A percentile compares a stretch with the other conserved stretches of the same genome.
These are phyloP conservation scores for Pentalonia nigronervosa DNA, from an alignment of 1,140 invertebrate species.

Conservation along the genomic window DNA sequence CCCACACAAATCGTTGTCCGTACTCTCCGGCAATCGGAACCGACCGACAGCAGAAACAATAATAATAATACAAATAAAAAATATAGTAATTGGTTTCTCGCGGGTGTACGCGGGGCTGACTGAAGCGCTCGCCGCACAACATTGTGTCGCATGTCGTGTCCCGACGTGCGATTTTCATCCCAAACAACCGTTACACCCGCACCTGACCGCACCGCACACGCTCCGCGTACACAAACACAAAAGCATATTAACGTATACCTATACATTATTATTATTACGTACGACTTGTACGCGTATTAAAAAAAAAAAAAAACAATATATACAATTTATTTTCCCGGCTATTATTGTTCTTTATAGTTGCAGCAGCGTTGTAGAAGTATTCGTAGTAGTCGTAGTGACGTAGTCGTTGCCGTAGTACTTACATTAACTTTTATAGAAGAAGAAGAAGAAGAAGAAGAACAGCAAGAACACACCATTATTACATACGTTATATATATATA, in stretches of 20 bases:
- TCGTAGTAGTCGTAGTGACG: neutral
- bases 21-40: neutral
- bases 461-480: constrained; percentile 1
- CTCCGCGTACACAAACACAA: neutral
- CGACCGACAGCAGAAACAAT: neutral
- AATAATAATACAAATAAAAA: neutral
- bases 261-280: neutral
- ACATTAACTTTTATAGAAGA: no score
- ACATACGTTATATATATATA: neutral
- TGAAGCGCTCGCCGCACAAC: neutral
- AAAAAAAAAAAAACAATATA: neutral
- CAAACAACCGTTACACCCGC: neutral
- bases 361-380: neutral
- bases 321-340: constrained; percentile 12
- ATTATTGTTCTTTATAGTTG: neutral
- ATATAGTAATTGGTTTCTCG: neutral
- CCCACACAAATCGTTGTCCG: neutral
- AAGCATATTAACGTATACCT: neutral
- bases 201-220: neutral
- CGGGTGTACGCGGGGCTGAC: neutral
- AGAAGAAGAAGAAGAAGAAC: constrained; percentile 23
- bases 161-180: neutral
- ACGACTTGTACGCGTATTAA: no score
- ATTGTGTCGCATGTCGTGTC: neutral
- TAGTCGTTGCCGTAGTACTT: no score